Evolutionary conservation across 2,113 vertebrate species (phyloP), one percentile per base, ranked within the genome.

Genomic region (Pachypanchax playfairii): DNA sequence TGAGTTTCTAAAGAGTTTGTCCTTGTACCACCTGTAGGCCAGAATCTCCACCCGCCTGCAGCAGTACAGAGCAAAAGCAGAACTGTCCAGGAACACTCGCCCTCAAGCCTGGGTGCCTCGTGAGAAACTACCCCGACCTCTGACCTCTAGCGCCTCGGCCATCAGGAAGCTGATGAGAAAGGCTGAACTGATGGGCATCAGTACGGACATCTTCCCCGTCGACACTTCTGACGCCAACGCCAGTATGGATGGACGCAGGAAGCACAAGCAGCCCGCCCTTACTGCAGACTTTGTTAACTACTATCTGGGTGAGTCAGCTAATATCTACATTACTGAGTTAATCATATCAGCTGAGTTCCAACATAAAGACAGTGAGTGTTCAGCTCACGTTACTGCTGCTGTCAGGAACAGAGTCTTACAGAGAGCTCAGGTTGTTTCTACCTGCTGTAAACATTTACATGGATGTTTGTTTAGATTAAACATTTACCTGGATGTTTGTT

Each of bases 231-330:
- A 99, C 65, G 93, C 96, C 4, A 98, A 91, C 36, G 94, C 97
- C 83, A 98, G 95, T 69, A 90, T 98, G 80, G 97, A 99, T 35
- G 97, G 96, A 54, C 93, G 97, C 56, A 90, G 97, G 64, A 98
- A 98, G 65, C 97, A 98, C 85, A 98, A 98, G 54, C 97, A 98
- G 14, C 97, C 97, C 1, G 97, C 97, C 4, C 93, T 99, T 48
- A 98, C 96, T 5, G 93, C 97, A 12, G 97, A 99, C 87, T 99
- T 99, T 60, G 97, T 99, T 73, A 98, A 98, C 90, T 99, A 98
- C 54, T 99, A 99, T 88, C 92, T 99, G 69, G 97, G 97, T 99
- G 85, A 84, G n/a, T 10, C 1, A 18, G 18, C 38, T 41, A n/a
- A 11, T 7, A 28, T n/a, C 41, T 39, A 2, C 36, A 15, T 15